A percentile compares a stretch with the other conserved stretches of the same genome.
Evolutionary conservation across 2,888 invertebrate genomes (phyloP).

Genomic region (Ischnura elegans): DNA sequence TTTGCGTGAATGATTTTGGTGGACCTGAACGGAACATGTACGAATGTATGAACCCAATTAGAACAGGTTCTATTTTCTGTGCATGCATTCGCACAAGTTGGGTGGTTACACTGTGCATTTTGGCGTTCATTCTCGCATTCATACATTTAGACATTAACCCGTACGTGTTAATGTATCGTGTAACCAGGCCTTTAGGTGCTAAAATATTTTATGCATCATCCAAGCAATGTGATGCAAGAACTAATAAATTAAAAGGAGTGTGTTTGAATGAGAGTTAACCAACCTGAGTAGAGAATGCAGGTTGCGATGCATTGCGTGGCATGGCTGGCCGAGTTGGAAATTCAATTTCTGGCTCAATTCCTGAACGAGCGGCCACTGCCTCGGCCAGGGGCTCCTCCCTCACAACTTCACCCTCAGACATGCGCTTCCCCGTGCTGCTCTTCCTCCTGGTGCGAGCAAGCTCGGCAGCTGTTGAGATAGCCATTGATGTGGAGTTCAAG

Average conservation of each 20-base stretch:
- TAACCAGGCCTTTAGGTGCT: too few relatives aligned
- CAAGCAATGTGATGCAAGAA: not conserved
- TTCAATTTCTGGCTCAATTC: constrained; percentile 49
- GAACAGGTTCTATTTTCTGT: too few relatives aligned
- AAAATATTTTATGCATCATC: not conserved
- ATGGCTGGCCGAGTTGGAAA: constrained; percentile 79
- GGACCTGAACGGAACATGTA: too few relatives aligned
- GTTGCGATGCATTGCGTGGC: constrained; percentile 92
- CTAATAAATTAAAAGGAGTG: not conserved
- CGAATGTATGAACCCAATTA: too few relatives aligned
- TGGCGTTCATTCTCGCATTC: too few relatives aligned
- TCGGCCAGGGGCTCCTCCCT: constrained; percentile 43
- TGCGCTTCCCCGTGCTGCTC: constrained; percentile 38
- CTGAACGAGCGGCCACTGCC: constrained; percentile 59
- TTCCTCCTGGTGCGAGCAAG: constrained; percentile 55
- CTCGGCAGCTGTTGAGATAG: constrained; percentile 50
- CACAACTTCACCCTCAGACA: constrained; percentile 54
- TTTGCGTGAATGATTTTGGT: too few relatives aligned
- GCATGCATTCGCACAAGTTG: too few relatives aligned
- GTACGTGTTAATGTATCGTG: too few relatives aligned
- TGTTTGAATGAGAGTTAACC: not conserved
- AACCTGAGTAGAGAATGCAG: constrained; percentile 87
- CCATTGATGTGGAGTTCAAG: constrained; percentile 30
- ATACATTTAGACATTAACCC: too few relatives aligned
- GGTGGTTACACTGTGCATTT: too few relatives aligned